Conservation (phyloP, 2,113 vertebrate genomes). For the Xyrauchen texanus region DNA sequence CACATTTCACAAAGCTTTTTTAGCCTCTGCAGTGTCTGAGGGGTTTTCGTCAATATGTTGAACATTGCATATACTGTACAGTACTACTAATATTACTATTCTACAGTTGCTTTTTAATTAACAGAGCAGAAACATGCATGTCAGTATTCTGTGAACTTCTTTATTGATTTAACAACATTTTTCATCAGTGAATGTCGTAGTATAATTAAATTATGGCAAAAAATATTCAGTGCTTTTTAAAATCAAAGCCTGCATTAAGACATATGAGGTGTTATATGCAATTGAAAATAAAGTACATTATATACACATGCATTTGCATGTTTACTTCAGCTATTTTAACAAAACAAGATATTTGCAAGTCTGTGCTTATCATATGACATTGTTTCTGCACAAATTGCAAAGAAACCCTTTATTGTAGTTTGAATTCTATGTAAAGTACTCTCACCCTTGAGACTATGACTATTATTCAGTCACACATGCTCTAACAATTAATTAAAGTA, state of each 20-base stretch:
- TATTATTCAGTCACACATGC: conserved; percentile 69
- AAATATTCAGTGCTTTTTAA: no score
- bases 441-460: conserved; percentile 41
- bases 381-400: neutral
- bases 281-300: neutral
- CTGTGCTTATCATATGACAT: neutral
- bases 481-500: conserved; percentile 56
- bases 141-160: neutral
- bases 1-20: neutral
- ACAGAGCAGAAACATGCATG: neutral
- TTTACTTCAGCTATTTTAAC: neutral
- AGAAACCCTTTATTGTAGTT: no score
- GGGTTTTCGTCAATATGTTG: neutral
- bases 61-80: neutral
- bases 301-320: neutral
- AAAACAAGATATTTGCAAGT: neutral
- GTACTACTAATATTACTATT: neutral
- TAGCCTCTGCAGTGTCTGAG: neutral
- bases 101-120: no score
- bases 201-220: no score
- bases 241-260: no score
- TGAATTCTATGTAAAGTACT: conserved; percentile 6
- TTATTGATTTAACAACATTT: neutral
- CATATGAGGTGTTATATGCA: no score
- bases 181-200: no score